Evolutionary conservation across 2,888 invertebrate species (phyloP), one percentile per base, ranked within the genome.

Genomic region (Oligia strigilis): DNA sequence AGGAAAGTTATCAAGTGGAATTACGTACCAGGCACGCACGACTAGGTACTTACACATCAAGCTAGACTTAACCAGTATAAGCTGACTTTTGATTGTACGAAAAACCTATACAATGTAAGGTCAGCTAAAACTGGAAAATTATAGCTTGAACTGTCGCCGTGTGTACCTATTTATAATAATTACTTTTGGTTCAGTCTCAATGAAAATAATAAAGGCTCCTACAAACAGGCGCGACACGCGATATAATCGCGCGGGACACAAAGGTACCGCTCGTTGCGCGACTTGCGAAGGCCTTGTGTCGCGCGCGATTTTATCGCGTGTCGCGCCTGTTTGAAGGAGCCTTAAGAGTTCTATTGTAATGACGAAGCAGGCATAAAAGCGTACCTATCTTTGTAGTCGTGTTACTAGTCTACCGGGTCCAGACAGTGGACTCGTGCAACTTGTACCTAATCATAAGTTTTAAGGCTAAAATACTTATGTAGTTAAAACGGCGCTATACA

Each of bases 371-470:
- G 19, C 55, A 77, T 29, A 71, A 40, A 19, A 5, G 64, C 55
- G 29, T 75, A 40, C 40, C 40, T 5, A 81, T 83, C n/a, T 74
- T 29, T 6, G 46, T 52, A 74, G 49, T 36, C 11, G 49, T 65
- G 64, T 82, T 74, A 49, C 62, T 72, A 67, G 43, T 66, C 66
- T 72, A 64, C 62, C n/a, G 40, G 64, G 72, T 82, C 72, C 66
- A 77, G 52, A 58, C 43, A 46, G 72, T 55, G 66, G 80, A 80
- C 49, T 73, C 60, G 69, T 72, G 65, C 60, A 71, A 67, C n/a
- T 74, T 84, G 58, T 78, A 40, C 3, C 0, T 36, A 60, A 62
- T 85, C 71, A 66, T 80, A 73, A 75, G 40, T 67, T 69, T 85
- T 62, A 69, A 81, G 71, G 55, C 72, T 60, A 72, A 82, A 72